Evolutionary conservation across 2,888 invertebrate species (phyloP).

Genomic region (Neocrepidodera transversa): DNA sequence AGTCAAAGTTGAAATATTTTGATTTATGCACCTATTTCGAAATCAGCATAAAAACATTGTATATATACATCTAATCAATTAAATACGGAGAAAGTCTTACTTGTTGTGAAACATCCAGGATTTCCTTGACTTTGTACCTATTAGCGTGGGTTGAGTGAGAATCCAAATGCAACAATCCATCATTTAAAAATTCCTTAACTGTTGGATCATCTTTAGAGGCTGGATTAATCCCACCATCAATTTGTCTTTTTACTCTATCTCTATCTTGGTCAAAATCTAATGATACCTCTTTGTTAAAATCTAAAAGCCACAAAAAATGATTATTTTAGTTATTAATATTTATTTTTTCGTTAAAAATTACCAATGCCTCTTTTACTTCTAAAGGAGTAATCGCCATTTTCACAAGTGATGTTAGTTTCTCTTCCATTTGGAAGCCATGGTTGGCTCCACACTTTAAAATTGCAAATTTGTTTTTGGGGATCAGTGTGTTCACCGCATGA

Average conservation of each 20-base stretch:
- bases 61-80: too few relatives aligned
- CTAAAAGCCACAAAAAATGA: too few relatives aligned
- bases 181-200: slow-evolving; percentile 45
- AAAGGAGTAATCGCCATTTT: slow-evolving; percentile 34
- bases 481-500: slow-evolving; percentile 54
- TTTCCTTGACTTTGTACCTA: slow-evolving; percentile 54
- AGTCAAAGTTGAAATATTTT: too few relatives aligned
- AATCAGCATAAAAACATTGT: too few relatives aligned
- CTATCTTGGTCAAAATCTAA: too few relatives aligned
- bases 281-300: too few relatives aligned
- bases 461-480: slow-evolving; percentile 55
- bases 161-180: slow-evolving; percentile 55
- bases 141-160: slow-evolving; percentile 50
- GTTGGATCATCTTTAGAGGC: slow-evolving; percentile 50
- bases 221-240: slow-evolving; percentile 17
- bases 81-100: too few relatives aligned
- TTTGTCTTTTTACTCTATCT: not conserved
- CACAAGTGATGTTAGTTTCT: slow-evolving; percentile 59
- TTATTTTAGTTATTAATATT: too few relatives aligned
- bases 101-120: slow-evolving; percentile 62
- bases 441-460: slow-evolving; percentile 65
- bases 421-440: slow-evolving; percentile 65
- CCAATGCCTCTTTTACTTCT: not conserved
- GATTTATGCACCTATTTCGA: too few relatives aligned
- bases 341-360: not conserved